Evolutionary conservation across 37 sponge, comb jelly and placozoan genomes (phyloP), one percentile per base, ranked within the genome.

Genomic region (Dysidea cf. avara): DNA sequence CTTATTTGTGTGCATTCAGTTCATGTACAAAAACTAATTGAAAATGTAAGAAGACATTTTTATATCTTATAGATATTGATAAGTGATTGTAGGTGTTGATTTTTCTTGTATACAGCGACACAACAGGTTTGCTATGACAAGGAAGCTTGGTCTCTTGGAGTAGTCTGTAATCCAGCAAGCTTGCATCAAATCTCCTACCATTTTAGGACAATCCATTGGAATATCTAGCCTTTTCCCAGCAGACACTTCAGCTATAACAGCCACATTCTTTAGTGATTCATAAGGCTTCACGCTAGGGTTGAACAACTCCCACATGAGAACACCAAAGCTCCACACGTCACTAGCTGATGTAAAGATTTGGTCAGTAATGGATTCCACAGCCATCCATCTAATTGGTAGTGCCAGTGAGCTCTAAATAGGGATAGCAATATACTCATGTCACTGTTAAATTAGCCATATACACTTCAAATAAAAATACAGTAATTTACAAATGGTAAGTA

Each of bases 271-370:
- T 3, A 3, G 16, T 24, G 36, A 20, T 12, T 70, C 71, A 39
- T 79, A 1, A 28, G 51, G 49, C 71, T 70, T 39, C 80, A 70
- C 80, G 71, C 69, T 18, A 12, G 78, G 72, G 66, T 73, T 21
- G 25, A 82, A 82, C 88, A 88, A 2, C 69, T 53, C n/a, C n/a
- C n/a, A n/a, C n/a, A n/a, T n/a, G n/a, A n/a, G n/a, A n/a, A n/a
- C n/a, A n/a, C n/a, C n/a, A 68, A 68, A 79, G 39, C 80, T 82
- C 88, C 88, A 88, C 49, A 88, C 88, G 35, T 88, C 88, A 22
- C 83, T 82, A 7, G 88, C 88, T 34, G 73, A 24, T 34, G 88
- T 82, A 61, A 88, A 88, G 30, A 35, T 1, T 17, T 68, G 40
- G 7, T 74, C 68, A 2, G 63, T 12, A 9, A 88, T 56, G 39